Base-by-base conservation (phyloP, 2,113 vertebrate species). In the Hassar affinis region DNA sequence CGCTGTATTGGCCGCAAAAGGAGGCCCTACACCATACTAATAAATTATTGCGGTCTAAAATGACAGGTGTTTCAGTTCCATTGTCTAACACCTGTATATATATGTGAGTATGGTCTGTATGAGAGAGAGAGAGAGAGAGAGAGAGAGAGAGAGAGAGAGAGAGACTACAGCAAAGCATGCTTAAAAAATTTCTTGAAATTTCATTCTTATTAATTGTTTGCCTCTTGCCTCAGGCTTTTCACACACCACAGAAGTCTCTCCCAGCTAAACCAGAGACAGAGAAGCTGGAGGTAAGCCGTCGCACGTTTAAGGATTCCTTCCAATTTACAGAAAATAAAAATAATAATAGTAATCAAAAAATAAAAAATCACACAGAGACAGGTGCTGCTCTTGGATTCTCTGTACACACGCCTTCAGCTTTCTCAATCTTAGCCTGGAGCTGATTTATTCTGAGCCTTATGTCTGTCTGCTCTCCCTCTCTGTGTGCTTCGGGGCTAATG, bases 211-310 rank as follows among this genome's bases (percentile, higher is more conserved):
- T 18, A 47, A 52, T 33, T 20, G 45, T 38, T 76, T 51, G 18
- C 22, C 33, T 20, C 57, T 79, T 61, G 49, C 62, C 72, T 54
- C 83, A 93, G 92, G 91, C 91, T 6, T 93, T 93, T 80, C 91
- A 92, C 66, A 93, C 92, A 10, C 87, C 92, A 71, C 92, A 93
- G 86, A 93, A 91, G 83, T 93, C 92, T 38, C 88, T 92, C 22
- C 92, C 92, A 15, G 91, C 84, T 35, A 88, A 88, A 86, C 77
- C 87, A 69, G 90, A 89, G 61, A 78, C 84, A 14, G 88, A 91
- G 62, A 87, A 86, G 33, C 80, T 86, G 62, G 88, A 91, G 89
- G 90, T 91, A 82, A 86, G 64, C 7, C 64, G 18, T 2, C 42
- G 18, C n/a, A 25, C 61, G 9, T 47, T 27, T 10, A 8, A 57